Evolutionary conservation across 2,888 invertebrate species (phyloP).

Genomic region (Machimus rusticus): DNA sequence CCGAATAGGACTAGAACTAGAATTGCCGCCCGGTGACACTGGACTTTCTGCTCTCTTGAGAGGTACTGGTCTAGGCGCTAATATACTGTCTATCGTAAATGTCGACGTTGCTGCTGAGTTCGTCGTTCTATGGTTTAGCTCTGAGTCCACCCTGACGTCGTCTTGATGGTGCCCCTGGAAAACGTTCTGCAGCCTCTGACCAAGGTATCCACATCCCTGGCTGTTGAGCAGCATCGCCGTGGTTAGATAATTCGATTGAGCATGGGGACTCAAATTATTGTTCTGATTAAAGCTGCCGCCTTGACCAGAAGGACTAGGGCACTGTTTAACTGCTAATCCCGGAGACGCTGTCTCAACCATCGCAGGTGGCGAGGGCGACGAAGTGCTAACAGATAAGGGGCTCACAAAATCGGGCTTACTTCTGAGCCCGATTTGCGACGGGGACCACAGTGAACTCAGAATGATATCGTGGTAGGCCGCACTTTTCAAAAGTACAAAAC

Average conservation of each 20-base stretch:
- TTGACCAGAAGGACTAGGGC: conserved; percentile 35
- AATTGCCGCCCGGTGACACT: conserved; percentile 58
- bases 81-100: conserved; percentile 87
- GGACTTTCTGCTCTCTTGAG: conserved; percentile 58
- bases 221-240: conserved; percentile 63
- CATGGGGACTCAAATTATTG: conserved; percentile 24
- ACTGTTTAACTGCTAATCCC: conserved; percentile 36
- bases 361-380: conserved; percentile 50
- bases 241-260: conserved; percentile 55
- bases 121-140: conserved; percentile 39
- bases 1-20: conserved; percentile 62
- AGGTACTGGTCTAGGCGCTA: conserved; percentile 67
- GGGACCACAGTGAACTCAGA: conserved; percentile 63
- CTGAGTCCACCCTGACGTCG: conserved; percentile 34
- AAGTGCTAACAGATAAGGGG: conserved; percentile 56
- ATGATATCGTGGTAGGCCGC: conserved; percentile 53
- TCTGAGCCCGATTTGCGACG: conserved; percentile 60
- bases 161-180: conserved; percentile 53
- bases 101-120: conserved; percentile 65
- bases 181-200: conserved; percentile 61
- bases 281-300: neutral
- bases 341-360: conserved; percentile 51
- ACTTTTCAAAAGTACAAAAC: neutral
- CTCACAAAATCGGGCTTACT: conserved; percentile 56
- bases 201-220: conserved; percentile 61